A percentile compares a stretch with the other conserved stretches of the same genome.
phyloP scores from a whole-genome alignment of 2,113 vertebrate genomes.

The Girardinichthys multiradiatus region DNA sequence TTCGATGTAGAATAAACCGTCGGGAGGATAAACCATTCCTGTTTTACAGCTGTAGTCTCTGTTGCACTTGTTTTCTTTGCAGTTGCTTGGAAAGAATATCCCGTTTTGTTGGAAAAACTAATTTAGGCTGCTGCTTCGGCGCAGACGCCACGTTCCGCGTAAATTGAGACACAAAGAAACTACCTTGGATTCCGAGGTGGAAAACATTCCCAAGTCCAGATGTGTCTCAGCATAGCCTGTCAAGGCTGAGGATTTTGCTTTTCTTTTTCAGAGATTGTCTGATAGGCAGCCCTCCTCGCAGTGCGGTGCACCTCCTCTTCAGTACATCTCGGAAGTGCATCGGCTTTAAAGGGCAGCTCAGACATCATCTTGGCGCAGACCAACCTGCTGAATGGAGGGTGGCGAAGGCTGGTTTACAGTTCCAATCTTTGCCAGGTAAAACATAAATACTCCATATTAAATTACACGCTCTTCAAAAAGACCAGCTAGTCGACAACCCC shows the following conservation, averaged over 20 bases:
- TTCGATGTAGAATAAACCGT: slow-evolving; percentile 79
- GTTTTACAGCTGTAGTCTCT: slow-evolving; percentile 66
- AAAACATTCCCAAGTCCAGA: slow-evolving; percentile 37
- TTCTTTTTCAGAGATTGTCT: background rate
- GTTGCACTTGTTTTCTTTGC: slow-evolving; percentile 38
- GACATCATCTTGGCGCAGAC: slow-evolving; percentile 63
- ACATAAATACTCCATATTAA: fast-evolving
- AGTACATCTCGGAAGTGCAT: slow-evolving; percentile 68
- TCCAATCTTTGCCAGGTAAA: background rate
- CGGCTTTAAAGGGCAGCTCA: slow-evolving; percentile 74
- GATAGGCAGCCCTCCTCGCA: background rate
- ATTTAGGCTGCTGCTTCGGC: background rate
- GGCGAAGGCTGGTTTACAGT: background rate
- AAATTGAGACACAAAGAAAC: slow-evolving; percentile 20
- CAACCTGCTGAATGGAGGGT: slow-evolving; percentile 8
- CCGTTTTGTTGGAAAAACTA: background rate
- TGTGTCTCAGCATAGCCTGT: slow-evolving; percentile 30
- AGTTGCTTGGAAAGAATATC: background rate
- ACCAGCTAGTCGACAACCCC: background rate
- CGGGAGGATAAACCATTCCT: slow-evolving; percentile 78
- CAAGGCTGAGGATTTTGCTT: background rate
- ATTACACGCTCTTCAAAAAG: fast-evolving
- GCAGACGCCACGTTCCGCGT: slow-evolving; percentile 48
- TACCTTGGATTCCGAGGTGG: slow-evolving; percentile 20
- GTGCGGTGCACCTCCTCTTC: slow-evolving; percentile 39